Evolutionary conservation across 2,113 vertebrate species (phyloP), one percentile per base, ranked within the genome.

Genomic region (Dunckerocampus dactyliophorus): DNA sequence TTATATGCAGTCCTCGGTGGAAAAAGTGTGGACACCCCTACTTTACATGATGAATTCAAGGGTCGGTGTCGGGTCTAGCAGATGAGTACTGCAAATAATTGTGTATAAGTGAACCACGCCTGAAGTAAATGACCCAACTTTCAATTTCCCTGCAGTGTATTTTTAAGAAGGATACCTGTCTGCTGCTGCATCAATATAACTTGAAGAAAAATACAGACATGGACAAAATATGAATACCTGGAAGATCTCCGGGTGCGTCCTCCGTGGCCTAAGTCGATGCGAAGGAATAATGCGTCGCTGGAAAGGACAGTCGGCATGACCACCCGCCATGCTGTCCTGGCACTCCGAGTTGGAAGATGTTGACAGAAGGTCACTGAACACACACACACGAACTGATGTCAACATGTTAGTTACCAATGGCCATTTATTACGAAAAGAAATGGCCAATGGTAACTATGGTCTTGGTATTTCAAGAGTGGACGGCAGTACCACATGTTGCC

Each of bases 331-430:
- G 0, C 88, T 92, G 0, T 94, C 94, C 62, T 95, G 95, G 69
- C 94, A 92, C 81, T 93, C 95, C 0, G 93, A 94, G 73, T 94
- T 98, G 22, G 94, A 95, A 14, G 94, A 96, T 13, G 93, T 95
- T 59, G 93, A 92, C 54, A 93, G 93, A 21, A 92, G 80, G 81
- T 97, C 95, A 74, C 95, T 98, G 82, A 20, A 62, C 37, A 88
- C 14, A 54, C 62, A 61, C 34, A 53, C 43, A 70, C 6, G 60
- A 4, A 34, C 0, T 20, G 11, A 9, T 46, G 46, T 75, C 8
- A 55, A n/a, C 20, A 34, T 56, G 42, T 16, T 16, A 19, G 49
- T 61, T 37, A 57, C 31, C 31, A 34, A 8, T 5, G 31, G 31
- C 31, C 31, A 7, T 34, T 34, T 34, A n/a, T 34, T 34, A 5